Evolutionary conservation across 2,797 vertebrate species (phyloP).

Genomic region (Menidia menidia): DNA sequence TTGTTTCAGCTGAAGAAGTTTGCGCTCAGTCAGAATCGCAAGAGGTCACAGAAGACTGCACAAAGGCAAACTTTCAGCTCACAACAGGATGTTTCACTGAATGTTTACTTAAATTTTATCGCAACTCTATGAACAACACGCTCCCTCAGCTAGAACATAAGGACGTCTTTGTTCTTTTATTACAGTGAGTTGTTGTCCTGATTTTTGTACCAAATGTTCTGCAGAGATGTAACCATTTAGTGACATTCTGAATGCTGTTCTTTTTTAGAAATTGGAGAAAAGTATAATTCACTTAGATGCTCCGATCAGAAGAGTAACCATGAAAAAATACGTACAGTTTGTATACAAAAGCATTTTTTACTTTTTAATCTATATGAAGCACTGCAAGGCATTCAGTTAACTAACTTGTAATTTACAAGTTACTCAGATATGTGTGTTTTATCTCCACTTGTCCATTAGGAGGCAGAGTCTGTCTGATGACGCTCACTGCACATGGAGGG

Average conservation of each 20-base stretch:
- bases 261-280: neutral
- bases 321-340: too few relatives aligned
- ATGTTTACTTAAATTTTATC: conserved; percentile 2
- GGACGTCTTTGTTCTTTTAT: conserved; percentile 4
- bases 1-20: conserved; percentile 5
- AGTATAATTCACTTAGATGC: too few relatives aligned
- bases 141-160: conserved; percentile 8
- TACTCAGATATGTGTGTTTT: neutral
- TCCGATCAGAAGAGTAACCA: too few relatives aligned
- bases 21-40: neutral
- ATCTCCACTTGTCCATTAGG: conserved; percentile 36
- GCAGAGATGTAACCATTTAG: neutral
- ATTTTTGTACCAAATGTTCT: conserved; percentile 10
- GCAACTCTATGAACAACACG: neutral
- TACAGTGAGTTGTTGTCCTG: neutral
- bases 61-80: neutral
- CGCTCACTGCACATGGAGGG: neutral
- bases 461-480: conserved; percentile 44
- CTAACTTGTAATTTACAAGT: neutral
- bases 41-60: neutral
- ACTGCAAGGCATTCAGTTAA: neutral
- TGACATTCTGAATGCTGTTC: neutral
- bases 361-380: neutral
- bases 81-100: conserved; percentile 10
- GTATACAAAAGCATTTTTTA: neutral